Evolutionary conservation across 2,888 invertebrate genomes (phyloP).

Genomic region (Encarsia formosa): DNA sequence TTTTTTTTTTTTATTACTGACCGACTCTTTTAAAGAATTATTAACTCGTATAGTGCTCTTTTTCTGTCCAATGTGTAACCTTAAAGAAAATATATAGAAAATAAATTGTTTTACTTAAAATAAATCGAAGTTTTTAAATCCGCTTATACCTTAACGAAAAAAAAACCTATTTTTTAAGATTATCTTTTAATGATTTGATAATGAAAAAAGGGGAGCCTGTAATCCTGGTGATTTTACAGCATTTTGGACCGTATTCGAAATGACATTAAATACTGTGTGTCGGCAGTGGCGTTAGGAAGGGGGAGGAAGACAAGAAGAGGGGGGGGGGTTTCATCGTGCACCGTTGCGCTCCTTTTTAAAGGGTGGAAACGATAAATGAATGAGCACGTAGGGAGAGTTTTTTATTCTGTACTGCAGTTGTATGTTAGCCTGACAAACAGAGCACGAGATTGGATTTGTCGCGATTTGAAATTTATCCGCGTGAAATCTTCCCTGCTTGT

Average conservation of each 20-base stretch:
- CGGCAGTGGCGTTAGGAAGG: neutral
- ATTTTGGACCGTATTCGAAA: constrained; percentile 39
- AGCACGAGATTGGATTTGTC: constrained; percentile 47
- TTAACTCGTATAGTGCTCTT: too few relatives aligned
- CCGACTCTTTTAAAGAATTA: too few relatives aligned
- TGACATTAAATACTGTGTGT: constrained; percentile 37
- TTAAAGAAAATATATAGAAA: too few relatives aligned
- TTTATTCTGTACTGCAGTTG: too few relatives aligned
- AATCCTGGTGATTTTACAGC: constrained; percentile 43
- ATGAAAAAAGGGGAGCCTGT: constrained; percentile 11
- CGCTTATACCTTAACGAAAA: neutral
- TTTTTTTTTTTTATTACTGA: too few relatives aligned
- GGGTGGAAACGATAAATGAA: too few relatives aligned
- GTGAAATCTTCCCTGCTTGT: constrained; percentile 42
- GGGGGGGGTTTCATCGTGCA: constrained; percentile 3
- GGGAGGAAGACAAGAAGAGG: neutral
- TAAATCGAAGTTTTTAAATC: neutral
- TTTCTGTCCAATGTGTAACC: too few relatives aligned
- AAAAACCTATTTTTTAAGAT: constrained; percentile 18
- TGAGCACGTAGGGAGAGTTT: too few relatives aligned
- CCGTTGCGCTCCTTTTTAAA: constrained; percentile 13
- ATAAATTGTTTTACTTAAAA: neutral
- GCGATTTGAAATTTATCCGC: constrained; percentile 49
- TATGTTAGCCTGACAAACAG: too few relatives aligned
- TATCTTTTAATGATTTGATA: constrained; percentile 13